A percentile compares a stretch with the other conserved stretches of the same genome.
Conservation (phyloP, 2,113 vertebrate genomes). For the Microtus ochrogaster region DNA sequence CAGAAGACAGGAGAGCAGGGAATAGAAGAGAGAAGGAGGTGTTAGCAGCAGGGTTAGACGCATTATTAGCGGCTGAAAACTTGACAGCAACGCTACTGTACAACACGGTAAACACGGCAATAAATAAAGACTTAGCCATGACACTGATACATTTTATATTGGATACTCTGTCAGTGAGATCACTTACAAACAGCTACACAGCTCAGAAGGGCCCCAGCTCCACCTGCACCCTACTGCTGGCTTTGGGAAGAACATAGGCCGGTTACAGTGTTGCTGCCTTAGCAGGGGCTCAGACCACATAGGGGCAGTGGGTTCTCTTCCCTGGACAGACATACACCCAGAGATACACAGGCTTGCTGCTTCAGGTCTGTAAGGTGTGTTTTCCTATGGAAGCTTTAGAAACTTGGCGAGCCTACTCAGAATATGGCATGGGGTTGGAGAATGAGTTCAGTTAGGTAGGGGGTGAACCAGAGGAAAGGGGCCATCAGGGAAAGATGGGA, state of each 20-base stretch:
- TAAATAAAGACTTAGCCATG: constrained; percentile 87
- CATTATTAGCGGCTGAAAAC: constrained; percentile 89
- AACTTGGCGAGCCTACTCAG: neutral
- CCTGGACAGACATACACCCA: neutral
- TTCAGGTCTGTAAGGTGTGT: neutral
- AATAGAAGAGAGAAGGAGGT: constrained; percentile 88
- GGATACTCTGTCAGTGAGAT: constrained; percentile 84
- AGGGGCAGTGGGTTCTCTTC: accelerated
- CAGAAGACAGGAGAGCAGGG: constrained; percentile 91
- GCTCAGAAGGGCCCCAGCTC: constrained; percentile 68
- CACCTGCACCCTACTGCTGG: constrained; percentile 60
- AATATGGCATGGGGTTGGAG: neutral
- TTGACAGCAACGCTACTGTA: constrained; percentile 85
- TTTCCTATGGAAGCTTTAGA: neutral
- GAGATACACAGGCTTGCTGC: neutral
- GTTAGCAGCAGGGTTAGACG: constrained; percentile 88
- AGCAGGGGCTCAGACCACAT: constrained; percentile 5
- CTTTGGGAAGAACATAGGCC: constrained; percentile 25
- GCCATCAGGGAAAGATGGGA: neutral
- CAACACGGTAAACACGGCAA: constrained; percentile 84
- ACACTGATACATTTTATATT: constrained; percentile 84
- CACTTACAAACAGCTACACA: constrained; percentile 71
- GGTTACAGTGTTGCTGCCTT: constrained; percentile 43
- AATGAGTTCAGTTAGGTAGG: neutral
- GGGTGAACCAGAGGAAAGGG: neutral